Conservation (phyloP, 53 echinoderm and acorn worm genomes). For the Pentamera pediparva region DNA sequence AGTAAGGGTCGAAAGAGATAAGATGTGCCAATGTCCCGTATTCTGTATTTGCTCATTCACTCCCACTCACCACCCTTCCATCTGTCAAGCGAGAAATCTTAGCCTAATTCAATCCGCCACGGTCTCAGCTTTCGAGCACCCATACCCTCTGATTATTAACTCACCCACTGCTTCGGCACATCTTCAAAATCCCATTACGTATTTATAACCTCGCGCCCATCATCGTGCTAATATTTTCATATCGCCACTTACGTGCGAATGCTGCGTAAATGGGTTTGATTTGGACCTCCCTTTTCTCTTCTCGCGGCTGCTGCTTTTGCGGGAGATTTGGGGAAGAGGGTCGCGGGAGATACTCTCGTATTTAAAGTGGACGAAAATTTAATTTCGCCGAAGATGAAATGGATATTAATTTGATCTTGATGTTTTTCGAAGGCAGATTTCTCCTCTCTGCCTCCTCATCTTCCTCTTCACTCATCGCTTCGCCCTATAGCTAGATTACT, state of each 20-base stretch:
- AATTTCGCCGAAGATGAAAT: conserved; percentile 39
- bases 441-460: too few relatives aligned
- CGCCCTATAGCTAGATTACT: too few relatives aligned
- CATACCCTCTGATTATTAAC: too few relatives aligned
- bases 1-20: neutral
- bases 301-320: too few relatives aligned
- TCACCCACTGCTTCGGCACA: too few relatives aligned
- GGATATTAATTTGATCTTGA: conserved; percentile 43
- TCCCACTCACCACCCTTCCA: neutral
- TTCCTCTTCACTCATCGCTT: too few relatives aligned
- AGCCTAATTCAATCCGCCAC: conserved; percentile 26
- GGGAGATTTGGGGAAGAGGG: too few relatives aligned
- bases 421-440: conserved; percentile 36
- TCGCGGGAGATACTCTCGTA: too few relatives aligned
- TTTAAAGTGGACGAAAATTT: conserved; percentile 38
- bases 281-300: neutral
- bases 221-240: conserved; percentile 39
- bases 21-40: too few relatives aligned
- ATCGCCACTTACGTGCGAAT: conserved; percentile 41
- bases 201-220: conserved; percentile 20
- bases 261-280: conserved; percentile 27
- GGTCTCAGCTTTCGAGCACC: conserved; percentile 10
- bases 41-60: conserved; percentile 21
- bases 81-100: conserved; percentile 35
- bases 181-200: conserved; percentile 33